phyloP scores from a whole-genome alignment of 2,888 invertebrate genomes.

The Ashinkailepas kermadecensis region DNA sequence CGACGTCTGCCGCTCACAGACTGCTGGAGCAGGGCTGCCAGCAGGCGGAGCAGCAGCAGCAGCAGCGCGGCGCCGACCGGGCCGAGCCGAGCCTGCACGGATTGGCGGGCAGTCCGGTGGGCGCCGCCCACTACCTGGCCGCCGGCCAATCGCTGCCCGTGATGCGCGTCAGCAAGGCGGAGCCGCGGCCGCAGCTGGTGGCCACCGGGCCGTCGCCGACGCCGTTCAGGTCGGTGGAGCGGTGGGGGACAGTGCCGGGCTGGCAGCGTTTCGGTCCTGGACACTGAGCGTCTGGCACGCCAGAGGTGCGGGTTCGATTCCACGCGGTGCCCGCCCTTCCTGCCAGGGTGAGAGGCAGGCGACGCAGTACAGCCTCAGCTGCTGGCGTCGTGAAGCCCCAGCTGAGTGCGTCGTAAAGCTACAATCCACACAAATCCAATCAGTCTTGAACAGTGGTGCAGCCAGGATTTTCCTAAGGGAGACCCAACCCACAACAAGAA shows the following conservation, averaged over 20 bases:
- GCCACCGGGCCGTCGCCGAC: neutral
- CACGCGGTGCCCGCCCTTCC: no score
- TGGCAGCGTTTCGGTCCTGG: constrained; percentile 36
- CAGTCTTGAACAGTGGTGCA: no score
- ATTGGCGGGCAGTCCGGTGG: neutral
- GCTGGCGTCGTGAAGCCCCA: no score
- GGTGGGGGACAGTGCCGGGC: constrained; percentile 29
- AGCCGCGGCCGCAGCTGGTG: neutral
- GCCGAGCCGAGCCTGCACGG: neutral
- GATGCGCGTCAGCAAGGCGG: neutral
- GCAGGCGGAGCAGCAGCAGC: neutral
- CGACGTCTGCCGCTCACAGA: neutral
- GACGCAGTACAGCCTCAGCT: no score
- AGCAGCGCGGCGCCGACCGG: neutral
- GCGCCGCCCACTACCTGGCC: neutral
- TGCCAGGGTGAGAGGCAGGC: no score
- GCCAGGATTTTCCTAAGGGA: no score
- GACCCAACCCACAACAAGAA: no score
- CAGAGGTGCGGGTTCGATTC: no score
- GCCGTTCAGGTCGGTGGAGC: neutral
- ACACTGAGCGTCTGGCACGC: constrained; percentile 11
- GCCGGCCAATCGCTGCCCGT: constrained; percentile 12
- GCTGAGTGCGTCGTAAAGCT: no score
- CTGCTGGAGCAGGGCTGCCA: neutral
- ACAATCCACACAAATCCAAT: no score